These are phyloP conservation scores for Oscheius sp. DNA, from an alignment of 2,888 invertebrate species.

Conservation along the genomic window DNA sequence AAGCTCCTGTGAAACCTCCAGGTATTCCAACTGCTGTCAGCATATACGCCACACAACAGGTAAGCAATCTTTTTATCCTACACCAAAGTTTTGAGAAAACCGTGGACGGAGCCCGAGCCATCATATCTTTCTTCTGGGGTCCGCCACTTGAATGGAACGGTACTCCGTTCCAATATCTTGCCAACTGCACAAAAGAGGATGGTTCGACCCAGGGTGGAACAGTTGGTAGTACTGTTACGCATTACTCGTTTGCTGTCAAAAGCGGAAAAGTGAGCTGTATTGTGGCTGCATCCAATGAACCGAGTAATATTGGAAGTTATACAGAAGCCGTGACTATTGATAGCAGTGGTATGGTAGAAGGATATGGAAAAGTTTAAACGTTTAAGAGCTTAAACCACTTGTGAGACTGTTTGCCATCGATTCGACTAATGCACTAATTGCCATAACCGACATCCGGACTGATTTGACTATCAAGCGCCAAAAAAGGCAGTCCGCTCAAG, in stretches of 20 bases:
- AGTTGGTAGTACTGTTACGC: constrained; percentile 59
- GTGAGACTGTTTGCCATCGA: constrained; percentile 72
- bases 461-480: constrained; percentile 42
- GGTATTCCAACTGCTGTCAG: constrained; percentile 59
- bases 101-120: constrained; percentile 71
- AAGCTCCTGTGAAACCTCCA: constrained; percentile 72
- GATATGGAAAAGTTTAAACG: background rate
- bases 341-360: constrained; percentile 61
- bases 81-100: constrained; percentile 59
- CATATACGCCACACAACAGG: constrained; percentile 71
- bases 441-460: constrained; percentile 65
- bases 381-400: constrained; percentile 67
- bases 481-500: constrained; percentile 46
- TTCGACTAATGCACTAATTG: constrained; percentile 64
- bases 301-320: constrained; percentile 64
- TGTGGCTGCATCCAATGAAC: constrained; percentile 71
- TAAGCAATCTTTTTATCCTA: background rate
- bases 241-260: constrained; percentile 69
- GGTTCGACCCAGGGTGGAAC: constrained; percentile 53
- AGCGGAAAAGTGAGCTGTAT: constrained; percentile 70
- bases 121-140: constrained; percentile 72
- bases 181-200: constrained; percentile 68
- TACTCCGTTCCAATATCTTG: constrained; percentile 63
- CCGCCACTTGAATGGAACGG: constrained; percentile 72
- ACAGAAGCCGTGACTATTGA: constrained; percentile 66